These are phyloP conservation scores for Tragopan temminckii DNA, from an alignment of 2,797 vertebrate species.

Conservation along the genomic window DNA sequence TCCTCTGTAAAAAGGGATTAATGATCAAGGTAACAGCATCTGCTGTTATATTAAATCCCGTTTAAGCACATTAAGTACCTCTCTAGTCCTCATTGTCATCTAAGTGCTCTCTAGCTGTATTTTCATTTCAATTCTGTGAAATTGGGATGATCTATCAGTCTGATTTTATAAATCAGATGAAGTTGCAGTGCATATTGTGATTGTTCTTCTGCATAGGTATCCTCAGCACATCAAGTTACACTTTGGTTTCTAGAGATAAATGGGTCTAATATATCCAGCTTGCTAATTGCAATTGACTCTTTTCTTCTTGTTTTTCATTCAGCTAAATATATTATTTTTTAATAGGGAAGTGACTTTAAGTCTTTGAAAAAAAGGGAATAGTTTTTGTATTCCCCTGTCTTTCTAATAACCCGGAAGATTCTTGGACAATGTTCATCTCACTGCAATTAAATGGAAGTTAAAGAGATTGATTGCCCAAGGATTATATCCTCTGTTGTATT, in stretches of 20 bases:
- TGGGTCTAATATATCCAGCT: background rate
- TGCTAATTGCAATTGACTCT: background rate
- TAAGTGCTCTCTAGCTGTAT: background rate
- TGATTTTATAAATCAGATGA: background rate
- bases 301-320: background rate
- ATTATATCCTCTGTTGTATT: background rate
- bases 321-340: background rate
- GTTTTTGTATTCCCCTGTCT: background rate
- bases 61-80: background rate
- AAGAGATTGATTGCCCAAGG: background rate
- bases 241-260: background rate
- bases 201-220: rapidly evolving
- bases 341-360: background rate
- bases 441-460: background rate
- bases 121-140: background rate
- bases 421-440: background rate
- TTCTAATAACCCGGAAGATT: background rate
- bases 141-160: background rate
- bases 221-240: background rate
- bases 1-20: background rate
- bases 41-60: background rate
- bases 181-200: background rate
- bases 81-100: background rate
- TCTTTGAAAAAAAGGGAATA: background rate
- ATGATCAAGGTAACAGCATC: background rate